Percentiles rank a stretch among this genome's conserved stretches.
Evolutionary conservation across 2,888 invertebrate species (phyloP).

Genomic region (Philaethria dido): DNA sequence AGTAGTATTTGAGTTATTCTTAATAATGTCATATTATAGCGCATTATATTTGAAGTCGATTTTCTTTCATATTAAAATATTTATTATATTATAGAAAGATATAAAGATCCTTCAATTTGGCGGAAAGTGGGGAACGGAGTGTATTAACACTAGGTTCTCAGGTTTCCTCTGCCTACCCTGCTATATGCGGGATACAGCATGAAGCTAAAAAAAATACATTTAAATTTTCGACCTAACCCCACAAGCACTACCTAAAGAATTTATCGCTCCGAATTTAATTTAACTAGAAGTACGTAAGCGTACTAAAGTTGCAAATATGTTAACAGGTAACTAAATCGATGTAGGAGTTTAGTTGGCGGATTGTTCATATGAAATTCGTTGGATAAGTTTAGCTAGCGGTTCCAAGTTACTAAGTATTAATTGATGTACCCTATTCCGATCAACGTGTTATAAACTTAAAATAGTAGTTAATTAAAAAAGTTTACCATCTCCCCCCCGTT

Average conservation of each 20-base stretch:
- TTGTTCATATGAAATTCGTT: slow-evolving; percentile 60
- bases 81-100: too few species aligned
- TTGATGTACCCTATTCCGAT: slow-evolving; percentile 46
- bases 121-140: too few species aligned
- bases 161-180: too few species aligned
- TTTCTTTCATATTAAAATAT: too few species aligned
- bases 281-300: not conserved
- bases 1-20: too few species aligned
- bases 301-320: slow-evolving; percentile 53
- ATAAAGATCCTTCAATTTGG: too few species aligned
- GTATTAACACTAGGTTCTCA: too few species aligned
- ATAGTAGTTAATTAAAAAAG: slow-evolving; percentile 44
- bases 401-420: slow-evolving; percentile 49
- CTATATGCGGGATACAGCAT: too few species aligned
- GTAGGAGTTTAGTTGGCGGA: slow-evolving; percentile 55
- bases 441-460: slow-evolving; percentile 38
- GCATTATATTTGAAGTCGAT: too few species aligned
- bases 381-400: slow-evolving; percentile 50
- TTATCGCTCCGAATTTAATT: slow-evolving; percentile 29
- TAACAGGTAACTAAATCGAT: slow-evolving; percentile 67
- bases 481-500: slow-evolving; percentile 35
- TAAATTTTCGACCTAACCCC: too few species aligned
- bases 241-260: slow-evolving; percentile 28
- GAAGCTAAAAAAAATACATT: too few species aligned
- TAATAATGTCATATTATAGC: too few species aligned